Evolutionary conservation across 2,888 invertebrate genomes (phyloP).

Genomic region (Anthrax anthrax): DNA sequence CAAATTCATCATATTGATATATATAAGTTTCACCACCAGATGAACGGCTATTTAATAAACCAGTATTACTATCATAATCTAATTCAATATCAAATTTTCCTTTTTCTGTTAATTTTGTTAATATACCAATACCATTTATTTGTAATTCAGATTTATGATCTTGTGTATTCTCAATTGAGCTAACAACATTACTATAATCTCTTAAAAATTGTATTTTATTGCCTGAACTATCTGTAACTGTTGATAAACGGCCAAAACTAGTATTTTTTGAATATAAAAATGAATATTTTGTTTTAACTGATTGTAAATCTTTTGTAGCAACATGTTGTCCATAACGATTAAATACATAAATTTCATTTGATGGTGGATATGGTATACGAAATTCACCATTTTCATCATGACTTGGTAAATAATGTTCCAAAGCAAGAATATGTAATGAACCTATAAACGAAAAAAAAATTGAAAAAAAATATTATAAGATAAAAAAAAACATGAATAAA

Average conservation of each 20-base stretch:
- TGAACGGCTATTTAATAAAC: constrained; percentile 70
- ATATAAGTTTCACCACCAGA: constrained; percentile 77
- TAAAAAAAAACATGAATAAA: neutral
- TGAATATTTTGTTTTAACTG: constrained; percentile 87
- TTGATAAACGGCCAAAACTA: constrained; percentile 84
- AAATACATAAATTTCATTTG: constrained; percentile 86
- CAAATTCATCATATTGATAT: constrained; percentile 82
- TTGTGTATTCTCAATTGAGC: constrained; percentile 87
- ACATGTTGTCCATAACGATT: constrained; percentile 94
- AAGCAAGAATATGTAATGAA: constrained; percentile 66
- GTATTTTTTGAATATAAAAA: constrained; percentile 96
- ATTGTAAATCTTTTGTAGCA: constrained; percentile 83
- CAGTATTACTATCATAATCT: constrained; percentile 81
- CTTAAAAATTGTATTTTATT: constrained; percentile 82
- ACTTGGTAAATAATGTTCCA: constrained; percentile 75
- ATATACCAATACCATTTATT: constrained; percentile 83
- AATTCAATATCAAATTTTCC: constrained; percentile 79
- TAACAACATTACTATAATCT: constrained; percentile 84
- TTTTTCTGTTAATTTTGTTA: constrained; percentile 76
- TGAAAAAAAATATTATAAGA: constrained; percentile 1
- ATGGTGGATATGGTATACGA: constrained; percentile 83
- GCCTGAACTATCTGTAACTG: constrained; percentile 87
- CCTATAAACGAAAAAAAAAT: constrained; percentile 34
- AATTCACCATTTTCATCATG: constrained; percentile 84
- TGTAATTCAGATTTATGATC: constrained; percentile 84